Conservation (phyloP, 2,113 vertebrate species). For the Orientallactaga bullata region DNA sequence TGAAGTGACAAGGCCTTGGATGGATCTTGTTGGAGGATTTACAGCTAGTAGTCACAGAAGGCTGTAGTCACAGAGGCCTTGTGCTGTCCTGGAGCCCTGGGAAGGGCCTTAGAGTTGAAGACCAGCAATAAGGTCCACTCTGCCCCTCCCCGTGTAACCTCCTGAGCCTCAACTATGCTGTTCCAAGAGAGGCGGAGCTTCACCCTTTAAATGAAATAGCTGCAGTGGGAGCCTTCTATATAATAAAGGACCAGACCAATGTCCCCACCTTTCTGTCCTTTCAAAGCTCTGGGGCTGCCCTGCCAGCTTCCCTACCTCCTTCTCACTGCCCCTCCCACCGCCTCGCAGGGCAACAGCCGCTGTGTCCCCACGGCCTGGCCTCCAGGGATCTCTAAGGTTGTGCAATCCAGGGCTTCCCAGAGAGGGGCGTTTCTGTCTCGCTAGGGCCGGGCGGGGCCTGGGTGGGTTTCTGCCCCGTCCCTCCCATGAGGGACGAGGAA, state of each 20-base stretch:
- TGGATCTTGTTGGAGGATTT: not conserved
- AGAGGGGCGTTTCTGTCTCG: not conserved
- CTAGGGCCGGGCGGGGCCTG: not conserved
- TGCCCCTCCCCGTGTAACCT: too few species aligned
- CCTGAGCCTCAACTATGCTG: not conserved
- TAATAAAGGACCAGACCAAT: not conserved
- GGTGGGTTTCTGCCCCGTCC: not conserved
- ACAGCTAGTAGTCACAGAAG: not conserved
- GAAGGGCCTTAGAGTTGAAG: not conserved
- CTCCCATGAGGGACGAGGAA: constrained; percentile 13
- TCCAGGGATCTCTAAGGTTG: too few species aligned
- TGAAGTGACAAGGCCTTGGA: too few species aligned
- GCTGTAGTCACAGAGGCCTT: not conserved
- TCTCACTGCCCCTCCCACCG: not conserved
- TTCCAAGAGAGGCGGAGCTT: too few species aligned
- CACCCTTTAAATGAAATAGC: too few species aligned
- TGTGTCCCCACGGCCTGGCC: not conserved
- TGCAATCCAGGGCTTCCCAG: not conserved
- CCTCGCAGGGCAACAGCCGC: not conserved
- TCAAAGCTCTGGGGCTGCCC: not conserved
- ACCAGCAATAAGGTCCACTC: too few species aligned
- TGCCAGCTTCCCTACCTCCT: not conserved
- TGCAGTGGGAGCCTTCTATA: not conserved
- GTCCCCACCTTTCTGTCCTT: not conserved
- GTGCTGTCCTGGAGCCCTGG: not conserved